These are phyloP conservation scores for Cosmopolites sordidus DNA, from an alignment of 2,888 invertebrate species.

Conservation along the genomic window DNA sequence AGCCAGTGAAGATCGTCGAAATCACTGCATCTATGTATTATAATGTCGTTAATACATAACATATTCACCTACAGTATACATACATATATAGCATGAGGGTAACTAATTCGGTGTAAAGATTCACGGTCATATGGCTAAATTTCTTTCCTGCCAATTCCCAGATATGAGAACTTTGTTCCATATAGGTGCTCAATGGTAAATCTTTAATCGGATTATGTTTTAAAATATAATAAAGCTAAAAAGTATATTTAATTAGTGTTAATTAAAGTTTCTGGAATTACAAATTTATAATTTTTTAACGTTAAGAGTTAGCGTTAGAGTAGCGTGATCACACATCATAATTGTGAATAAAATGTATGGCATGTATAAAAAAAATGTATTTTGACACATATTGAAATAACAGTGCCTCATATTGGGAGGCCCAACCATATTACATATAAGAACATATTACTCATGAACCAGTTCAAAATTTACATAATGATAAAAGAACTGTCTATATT, in stretches of 20 bases:
- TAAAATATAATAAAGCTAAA: constrained; percentile 39
- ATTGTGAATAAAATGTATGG: no score
- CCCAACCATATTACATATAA: no score
- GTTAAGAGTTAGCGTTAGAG: no score
- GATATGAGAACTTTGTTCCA: constrained; percentile 35
- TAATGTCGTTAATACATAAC: neutral
- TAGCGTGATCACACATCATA: no score
- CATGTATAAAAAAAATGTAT: no score
- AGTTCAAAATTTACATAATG: no score
- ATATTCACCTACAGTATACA: neutral
- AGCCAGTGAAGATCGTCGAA: constrained; percentile 31
- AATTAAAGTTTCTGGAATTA: no score
- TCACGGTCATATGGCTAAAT: constrained; percentile 39
- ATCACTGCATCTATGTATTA: constrained; percentile 21
- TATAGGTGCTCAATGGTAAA: constrained; percentile 30
- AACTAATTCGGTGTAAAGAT: constrained; percentile 42
- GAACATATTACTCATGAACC: no score
- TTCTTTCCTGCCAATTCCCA: constrained; percentile 32
- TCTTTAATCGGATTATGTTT: constrained; percentile 31
- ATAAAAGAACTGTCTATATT: no score
- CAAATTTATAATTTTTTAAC: no score
- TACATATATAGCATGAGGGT: constrained; percentile 35
- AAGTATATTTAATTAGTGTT: constrained; percentile 19
- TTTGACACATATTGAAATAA: no score
- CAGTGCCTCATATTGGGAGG: no score